phyloP scores from a whole-genome alignment of 2,113 vertebrate genomes.

The Chroicocephalus ridibundus region DNA sequence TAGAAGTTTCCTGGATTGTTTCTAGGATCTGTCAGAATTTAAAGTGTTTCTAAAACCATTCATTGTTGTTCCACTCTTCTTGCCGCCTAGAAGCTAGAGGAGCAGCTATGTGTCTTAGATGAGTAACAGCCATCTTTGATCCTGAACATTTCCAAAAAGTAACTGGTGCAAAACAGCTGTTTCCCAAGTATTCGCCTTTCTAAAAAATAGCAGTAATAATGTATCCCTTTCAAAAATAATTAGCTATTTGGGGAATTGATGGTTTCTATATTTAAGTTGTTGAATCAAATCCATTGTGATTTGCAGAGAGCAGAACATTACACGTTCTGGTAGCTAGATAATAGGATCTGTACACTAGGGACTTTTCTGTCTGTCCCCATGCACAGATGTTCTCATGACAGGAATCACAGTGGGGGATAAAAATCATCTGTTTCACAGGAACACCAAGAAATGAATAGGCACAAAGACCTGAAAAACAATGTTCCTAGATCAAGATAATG shows the following conservation, averaged over 20 bases:
- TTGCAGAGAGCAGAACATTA: constrained; percentile 48
- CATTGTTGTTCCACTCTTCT: not conserved
- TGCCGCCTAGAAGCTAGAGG: not conserved
- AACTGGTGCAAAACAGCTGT: not conserved
- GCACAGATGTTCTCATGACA: constrained; percentile 36
- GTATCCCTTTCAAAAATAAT: constrained; percentile 47
- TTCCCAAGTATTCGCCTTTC: not conserved
- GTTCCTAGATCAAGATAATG: constrained; percentile 12
- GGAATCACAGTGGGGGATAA: constrained; percentile 9
- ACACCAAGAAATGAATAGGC: not conserved
- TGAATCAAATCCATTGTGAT: constrained; percentile 41
- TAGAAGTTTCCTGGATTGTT: not conserved
- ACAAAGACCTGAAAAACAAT: constrained; percentile 27
- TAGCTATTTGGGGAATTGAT: constrained; percentile 40
- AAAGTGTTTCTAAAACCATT: not conserved
- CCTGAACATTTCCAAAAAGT: not conserved
- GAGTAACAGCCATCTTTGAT: not conserved
- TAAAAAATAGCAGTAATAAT: not conserved
- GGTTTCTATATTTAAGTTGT: constrained; percentile 40
- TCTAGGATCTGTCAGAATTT: not conserved
- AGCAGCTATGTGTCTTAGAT: not conserved
- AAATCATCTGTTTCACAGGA: constrained; percentile 30
- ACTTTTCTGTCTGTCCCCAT: constrained; percentile 21
- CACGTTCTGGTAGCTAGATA: constrained; percentile 28
- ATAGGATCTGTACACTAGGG: constrained; percentile 26